These are phyloP conservation scores for Phyllostomus hastatus DNA, from an alignment of 2,113 vertebrate genomes.

Conservation along the genomic window DNA sequence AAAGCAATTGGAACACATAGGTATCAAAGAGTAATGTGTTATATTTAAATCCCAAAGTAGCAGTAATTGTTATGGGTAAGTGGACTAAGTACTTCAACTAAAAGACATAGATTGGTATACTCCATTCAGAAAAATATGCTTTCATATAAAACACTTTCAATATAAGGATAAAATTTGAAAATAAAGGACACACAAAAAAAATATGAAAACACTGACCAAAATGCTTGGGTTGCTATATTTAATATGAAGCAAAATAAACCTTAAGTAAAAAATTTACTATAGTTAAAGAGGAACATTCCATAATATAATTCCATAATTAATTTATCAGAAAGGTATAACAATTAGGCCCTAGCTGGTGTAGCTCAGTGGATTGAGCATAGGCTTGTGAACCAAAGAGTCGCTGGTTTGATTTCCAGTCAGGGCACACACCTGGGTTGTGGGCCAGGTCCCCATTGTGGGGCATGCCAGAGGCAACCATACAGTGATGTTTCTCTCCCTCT, in stretches of 20 bases:
- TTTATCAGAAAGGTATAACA: not conserved
- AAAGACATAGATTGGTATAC: not conserved
- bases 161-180: not conserved
- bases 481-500: too few species aligned
- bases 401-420: too few species aligned
- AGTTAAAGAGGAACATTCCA: not conserved
- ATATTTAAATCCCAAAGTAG: not conserved
- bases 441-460: too few species aligned
- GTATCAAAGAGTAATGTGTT: not conserved
- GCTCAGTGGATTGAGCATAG: too few species aligned
- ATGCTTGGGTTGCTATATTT: not conserved
- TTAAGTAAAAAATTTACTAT: not conserved
- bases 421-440: too few species aligned
- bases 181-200: not conserved
- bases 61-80: not conserved
- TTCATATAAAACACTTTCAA: not conserved
- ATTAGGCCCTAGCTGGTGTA: too few species aligned
- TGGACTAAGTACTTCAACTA: not conserved
- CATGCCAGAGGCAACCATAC: too few species aligned
- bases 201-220: not conserved
- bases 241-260: not conserved
- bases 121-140: not conserved
- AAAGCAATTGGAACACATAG: not conserved
- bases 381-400: too few species aligned
- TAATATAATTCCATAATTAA: not conserved